These are phyloP conservation scores for Pteruthius melanotis DNA, from an alignment of 2,113 vertebrate species.

Conservation along the genomic window DNA sequence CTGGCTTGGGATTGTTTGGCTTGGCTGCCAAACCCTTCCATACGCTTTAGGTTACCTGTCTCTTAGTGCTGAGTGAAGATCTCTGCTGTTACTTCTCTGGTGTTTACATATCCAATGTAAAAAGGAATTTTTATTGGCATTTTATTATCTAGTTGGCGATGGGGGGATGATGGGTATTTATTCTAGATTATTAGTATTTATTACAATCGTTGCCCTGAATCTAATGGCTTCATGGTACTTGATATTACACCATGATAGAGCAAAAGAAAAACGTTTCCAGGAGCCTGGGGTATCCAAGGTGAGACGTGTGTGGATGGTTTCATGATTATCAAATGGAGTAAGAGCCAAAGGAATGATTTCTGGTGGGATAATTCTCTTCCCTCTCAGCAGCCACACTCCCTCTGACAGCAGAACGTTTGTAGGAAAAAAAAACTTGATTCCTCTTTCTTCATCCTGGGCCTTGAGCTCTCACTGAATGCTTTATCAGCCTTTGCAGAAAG, in stretches of 20 bases:
- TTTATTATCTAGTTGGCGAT: background rate
- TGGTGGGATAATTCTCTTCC: background rate
- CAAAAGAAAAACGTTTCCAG: background rate
- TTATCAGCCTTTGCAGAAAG: background rate
- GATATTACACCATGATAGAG: background rate
- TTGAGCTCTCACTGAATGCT: background rate
- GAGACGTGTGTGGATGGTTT: background rate
- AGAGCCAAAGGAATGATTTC: background rate
- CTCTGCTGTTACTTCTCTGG: background rate
- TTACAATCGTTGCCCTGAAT: background rate
- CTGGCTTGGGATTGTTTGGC: background rate
- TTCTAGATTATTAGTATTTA: background rate
- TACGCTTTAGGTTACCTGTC: background rate
- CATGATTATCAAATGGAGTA: background rate
- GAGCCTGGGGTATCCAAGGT: background rate
- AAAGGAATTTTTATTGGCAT: background rate
- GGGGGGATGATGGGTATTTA: background rate
- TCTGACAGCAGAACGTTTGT: background rate
- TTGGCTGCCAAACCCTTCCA: background rate
- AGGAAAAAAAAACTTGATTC: background rate
- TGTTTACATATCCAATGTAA: accelerated
- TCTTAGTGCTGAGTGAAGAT: too few species aligned
- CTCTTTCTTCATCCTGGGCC: background rate
- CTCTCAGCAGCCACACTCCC: background rate
- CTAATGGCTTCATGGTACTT: background rate